phyloP scores from a whole-genome alignment of 2,113 vertebrate genomes.

The Nesogale talazaci region DNA sequence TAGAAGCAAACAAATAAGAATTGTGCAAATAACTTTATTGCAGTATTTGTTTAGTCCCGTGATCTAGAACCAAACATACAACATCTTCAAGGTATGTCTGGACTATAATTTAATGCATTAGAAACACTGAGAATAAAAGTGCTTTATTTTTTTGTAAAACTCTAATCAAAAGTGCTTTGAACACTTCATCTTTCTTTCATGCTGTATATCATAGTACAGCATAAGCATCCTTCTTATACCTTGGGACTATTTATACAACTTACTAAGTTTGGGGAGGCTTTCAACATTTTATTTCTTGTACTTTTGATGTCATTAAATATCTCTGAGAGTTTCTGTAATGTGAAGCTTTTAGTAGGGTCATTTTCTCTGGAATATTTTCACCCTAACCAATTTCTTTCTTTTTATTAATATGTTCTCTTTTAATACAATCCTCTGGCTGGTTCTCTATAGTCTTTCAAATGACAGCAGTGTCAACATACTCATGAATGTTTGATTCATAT shows the following conservation, averaged over 20 bases:
- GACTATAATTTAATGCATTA: neutral
- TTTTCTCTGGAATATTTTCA: too few relatives aligned
- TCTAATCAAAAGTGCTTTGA: accelerated
- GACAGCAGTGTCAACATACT: accelerated
- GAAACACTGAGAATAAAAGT: neutral
- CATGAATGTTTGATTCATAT: accelerated
- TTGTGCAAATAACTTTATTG: too few relatives aligned
- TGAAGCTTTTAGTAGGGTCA: neutral
- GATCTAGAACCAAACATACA: too few relatives aligned
- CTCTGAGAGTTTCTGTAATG: neutral
- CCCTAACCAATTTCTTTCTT: neutral
- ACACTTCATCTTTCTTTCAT: neutral
- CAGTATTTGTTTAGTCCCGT: too few relatives aligned
- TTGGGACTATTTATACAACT: too few relatives aligned
- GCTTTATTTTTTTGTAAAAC: neutral
- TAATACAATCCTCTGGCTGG: neutral
- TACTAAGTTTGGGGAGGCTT: neutral
- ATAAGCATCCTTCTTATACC: too few relatives aligned
- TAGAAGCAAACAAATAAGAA: too few relatives aligned
- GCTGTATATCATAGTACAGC: too few relatives aligned
- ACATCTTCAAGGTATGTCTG: too few relatives aligned
- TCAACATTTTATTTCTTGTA: neutral
- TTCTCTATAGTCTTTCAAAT: neutral
- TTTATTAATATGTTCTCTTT: neutral
- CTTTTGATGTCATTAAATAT: neutral